Evolutionary conservation across 2,888 invertebrate genomes (phyloP), one percentile per base, ranked within the genome.

Genomic region (Plusia festucae): DNA sequence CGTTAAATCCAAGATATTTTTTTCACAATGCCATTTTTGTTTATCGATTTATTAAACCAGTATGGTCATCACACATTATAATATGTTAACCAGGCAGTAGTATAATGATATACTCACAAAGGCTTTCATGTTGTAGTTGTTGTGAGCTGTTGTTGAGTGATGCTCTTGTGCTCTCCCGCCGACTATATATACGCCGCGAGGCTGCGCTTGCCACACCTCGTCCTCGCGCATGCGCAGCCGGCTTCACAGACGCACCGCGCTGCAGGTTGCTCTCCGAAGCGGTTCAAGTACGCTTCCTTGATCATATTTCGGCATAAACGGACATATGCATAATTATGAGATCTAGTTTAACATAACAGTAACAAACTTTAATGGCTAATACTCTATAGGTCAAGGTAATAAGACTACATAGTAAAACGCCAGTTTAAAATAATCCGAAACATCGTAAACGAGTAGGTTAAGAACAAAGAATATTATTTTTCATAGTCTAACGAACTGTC

Each of bases 41-140:
- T 3, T 15, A 40, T 5, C 34, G 34, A 30, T 30, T 1, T 30
- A 2, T 30, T 30, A 1, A 8, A 30, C 27, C 27, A 30, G 27
- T 30, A 8, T 30, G 27, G 27, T 7, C 27, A 24, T 24, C 24
- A 24, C 24, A 24, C 2, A 3, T 24, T 2, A 24, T 24, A 24
- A 24, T 24, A 24, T 24, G 24, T 24, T 24, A 24, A 3, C 24
- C 5, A 24, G 49, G 13, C 13, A 1, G 40, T n/a, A 40, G 15
- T n/a, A 15, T 40, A 2, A 53, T 27, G 8, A 7, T 49, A 51
- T 63, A 78, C 79, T 79, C 40, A 79, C 79, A 55, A 74, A 67
- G 61, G 60, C 59, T 66, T 73, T 79, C 79, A 79, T 78, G 68
- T 69, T 70, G 70, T 16, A 54, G 56, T 55, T 24, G 15, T 40